Base-by-base conservation (phyloP, 2,888 invertebrate species). In the Brachynemurus nebulosus region DNA sequence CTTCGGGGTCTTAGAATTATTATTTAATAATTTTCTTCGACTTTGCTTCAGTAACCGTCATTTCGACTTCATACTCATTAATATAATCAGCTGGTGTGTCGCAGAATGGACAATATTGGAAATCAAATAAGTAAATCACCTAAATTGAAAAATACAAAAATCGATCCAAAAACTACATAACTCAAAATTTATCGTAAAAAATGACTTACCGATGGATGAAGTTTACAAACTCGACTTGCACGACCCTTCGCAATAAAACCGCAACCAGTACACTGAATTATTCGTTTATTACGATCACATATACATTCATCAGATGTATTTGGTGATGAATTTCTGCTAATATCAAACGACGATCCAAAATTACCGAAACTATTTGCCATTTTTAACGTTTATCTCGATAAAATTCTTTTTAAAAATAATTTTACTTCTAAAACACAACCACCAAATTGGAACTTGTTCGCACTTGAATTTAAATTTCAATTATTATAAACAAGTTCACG, bases 231-330 rank as follows among this genome's bases (percentile, higher is more conserved):
- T 8, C 37, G 7, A 12, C 7, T 12, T 18, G 17, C 37, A 19
- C 37, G 37, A 6, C 37, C 37, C 20, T 18, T 19, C 4, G 18
- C 6, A 9, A 37, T 20, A 37, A 19, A 37, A 20, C 37, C 37
- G 20, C 37, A 37, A 11, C 37, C 37, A 20, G 19, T 19, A 37
- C 37, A 37, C 12, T 37, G 37, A 37, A 37, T 19, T 2, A 12
- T 37, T 11, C 37, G 16, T 37, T 19, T 9, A 18, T 11, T 18
- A 3, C 37, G 16, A 37, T 37, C 2, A 7, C 37, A 37, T 12
- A 37, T 37, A 20, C 37, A 37, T 17, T 2, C 18, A 14, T 33
- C 9, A n/a, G n/a, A n/a, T n/a, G n/a, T n/a, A n/a, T n/a, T n/a
- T n/a, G n/a, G n/a, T n/a, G n/a, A n/a, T n/a, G n/a, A n/a, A n/a